phyloP scores from a whole-genome alignment of 2,797 vertebrate genomes.

The Fistularia tabacaria region DNA sequence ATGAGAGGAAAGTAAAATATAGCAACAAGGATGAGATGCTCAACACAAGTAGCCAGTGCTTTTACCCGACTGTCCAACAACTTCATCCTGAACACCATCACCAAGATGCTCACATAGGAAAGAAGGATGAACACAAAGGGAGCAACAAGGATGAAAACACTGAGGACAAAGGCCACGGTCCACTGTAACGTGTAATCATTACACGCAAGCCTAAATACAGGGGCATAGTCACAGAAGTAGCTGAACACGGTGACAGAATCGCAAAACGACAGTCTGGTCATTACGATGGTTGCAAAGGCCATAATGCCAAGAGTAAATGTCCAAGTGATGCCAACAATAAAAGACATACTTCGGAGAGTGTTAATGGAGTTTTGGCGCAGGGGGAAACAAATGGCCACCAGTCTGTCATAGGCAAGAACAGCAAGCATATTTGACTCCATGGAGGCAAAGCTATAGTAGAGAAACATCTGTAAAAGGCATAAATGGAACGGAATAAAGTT shows the following conservation, averaged over 20 bases:
- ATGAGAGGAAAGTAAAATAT: constrained; percentile 66
- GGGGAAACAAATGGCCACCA: constrained; percentile 71
- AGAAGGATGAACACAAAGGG: constrained; percentile 57
- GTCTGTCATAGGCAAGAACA: constrained; percentile 65
- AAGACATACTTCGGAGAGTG: constrained; percentile 52
- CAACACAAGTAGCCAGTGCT: constrained; percentile 62
- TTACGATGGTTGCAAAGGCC: constrained; percentile 6
- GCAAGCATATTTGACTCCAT: constrained; percentile 61
- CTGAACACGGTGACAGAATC: constrained; percentile 59
- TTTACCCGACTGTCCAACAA: constrained; percentile 52
- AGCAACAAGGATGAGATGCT: constrained; percentile 64
- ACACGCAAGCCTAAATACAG: constrained; percentile 68
- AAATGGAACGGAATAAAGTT: constrained; percentile 65
- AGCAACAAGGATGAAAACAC: not conserved
- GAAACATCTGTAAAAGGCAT: constrained; percentile 65
- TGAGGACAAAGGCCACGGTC: constrained; percentile 16
- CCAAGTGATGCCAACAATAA: constrained; percentile 53
- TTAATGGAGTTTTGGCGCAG: constrained; percentile 62
- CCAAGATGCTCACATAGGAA: constrained; percentile 59
- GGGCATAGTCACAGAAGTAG: constrained; percentile 71
- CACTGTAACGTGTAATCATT: constrained; percentile 57
- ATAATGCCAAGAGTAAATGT: accelerated
- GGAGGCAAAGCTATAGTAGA: constrained; percentile 39
- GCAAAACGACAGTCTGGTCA: constrained; percentile 64
- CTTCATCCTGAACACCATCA: constrained; percentile 67